Base-by-base conservation (phyloP, 2,888 invertebrate species). In the Lithophane socia region DNA sequence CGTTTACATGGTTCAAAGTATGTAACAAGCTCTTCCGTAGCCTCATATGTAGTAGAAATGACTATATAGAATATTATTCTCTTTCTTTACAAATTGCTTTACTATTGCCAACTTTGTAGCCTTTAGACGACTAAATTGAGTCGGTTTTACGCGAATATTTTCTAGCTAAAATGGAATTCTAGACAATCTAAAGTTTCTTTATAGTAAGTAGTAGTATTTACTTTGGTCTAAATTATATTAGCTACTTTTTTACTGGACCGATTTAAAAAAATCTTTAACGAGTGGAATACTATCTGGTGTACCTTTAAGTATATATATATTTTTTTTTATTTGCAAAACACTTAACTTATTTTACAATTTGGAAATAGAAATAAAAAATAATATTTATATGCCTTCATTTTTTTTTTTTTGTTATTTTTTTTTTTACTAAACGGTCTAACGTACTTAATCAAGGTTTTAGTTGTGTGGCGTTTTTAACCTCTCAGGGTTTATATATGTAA, bases 1-100 rank as follows among this genome's bases (percentile, higher is more conserved):
- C 84, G 72, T 77, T 84, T 75, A 73, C 71, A 82, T 68, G 64
- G 47, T 76, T 73, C 54, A 29, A 74, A 71, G 63, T 71, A 67
- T 60, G 37, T 80, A 60, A 76, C 67, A 73, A 68, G 56, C 49
- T 37, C 13, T 54, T n/a, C 74, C 60, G 66, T 78, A 52, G 47
- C 54, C 61, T 71, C 69, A 56, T 18, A 49, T 73, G 52, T 67
- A 64, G 61, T 61, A 47, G 42, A 73, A 75, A 69, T 74, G 37
- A 70, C 71, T 68, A 75, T 67, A n/a, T n/a, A n/a, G n/a, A n/a
- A n/a, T n/a, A n/a, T n/a, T n/a, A 68, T 70, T 78, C 52, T 66
- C 58, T 58, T 13, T 68, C 58, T 65, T 56, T 58, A 60, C 68
- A 78, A 79, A 77, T 73, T 79, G 63, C 66, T 69, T 66, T 16